A percentile compares a stretch with the other conserved stretches of the same genome.
Conservation (phyloP, 2,113 vertebrate species). For the Condylura cristata region DNA sequence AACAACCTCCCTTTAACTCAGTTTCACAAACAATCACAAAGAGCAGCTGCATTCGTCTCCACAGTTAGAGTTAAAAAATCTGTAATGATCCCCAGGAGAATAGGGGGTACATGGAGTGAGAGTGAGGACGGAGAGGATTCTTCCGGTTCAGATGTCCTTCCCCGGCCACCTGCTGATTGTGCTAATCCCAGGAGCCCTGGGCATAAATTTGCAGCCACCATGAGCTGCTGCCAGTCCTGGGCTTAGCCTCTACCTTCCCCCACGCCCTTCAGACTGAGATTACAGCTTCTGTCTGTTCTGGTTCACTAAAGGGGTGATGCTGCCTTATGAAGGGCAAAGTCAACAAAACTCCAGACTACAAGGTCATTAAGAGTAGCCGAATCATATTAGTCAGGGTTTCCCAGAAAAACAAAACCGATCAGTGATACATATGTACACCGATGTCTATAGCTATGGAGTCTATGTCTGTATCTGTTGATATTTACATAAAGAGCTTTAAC, state of each 20-base stretch:
- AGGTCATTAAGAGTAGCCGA: neutral
- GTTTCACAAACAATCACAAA: constrained; percentile 75
- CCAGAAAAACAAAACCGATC: neutral
- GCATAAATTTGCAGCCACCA: neutral
- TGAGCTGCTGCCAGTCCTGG: neutral
- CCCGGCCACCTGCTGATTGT: constrained; percentile 70
- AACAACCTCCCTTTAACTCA: constrained; percentile 78
- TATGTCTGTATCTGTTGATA: neutral
- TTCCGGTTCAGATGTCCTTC: constrained; percentile 69
- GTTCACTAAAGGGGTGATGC: constrained; percentile 25
- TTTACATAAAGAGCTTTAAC: neutral
- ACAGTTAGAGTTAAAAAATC: constrained; percentile 76
- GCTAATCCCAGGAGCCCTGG: constrained; percentile 4
- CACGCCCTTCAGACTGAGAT: neutral
- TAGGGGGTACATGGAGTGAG: constrained; percentile 53
- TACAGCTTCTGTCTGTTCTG: constrained; percentile 39
- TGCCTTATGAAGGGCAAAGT: constrained; percentile 34
- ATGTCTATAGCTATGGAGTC: neutral
- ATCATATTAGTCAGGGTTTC: neutral
- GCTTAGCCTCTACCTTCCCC: too few relatives aligned
- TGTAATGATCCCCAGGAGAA: constrained; percentile 74
- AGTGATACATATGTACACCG: too few relatives aligned
- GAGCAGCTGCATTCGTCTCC: constrained; percentile 77
- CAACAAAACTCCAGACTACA: neutral
- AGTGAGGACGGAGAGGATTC: constrained; percentile 52